phyloP scores from a whole-genome alignment of 2,888 invertebrate genomes.

The Panzeria rudis region DNA sequence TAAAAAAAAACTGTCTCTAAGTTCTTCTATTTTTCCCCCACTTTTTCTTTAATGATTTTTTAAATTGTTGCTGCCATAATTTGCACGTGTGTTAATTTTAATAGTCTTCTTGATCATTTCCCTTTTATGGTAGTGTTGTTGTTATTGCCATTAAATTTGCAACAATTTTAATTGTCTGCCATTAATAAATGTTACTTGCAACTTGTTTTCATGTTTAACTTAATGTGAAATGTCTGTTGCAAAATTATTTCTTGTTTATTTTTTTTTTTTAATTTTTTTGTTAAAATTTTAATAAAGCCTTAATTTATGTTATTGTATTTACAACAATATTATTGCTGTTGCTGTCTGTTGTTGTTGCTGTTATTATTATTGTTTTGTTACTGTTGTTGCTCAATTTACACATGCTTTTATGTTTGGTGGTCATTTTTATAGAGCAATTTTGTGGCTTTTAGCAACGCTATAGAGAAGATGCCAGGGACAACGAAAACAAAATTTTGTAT shows the following conservation, averaged over 20 bases:
- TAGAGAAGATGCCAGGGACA: constrained; percentile 48
- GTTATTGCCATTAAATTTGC: constrained; percentile 48
- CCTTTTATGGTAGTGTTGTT: constrained; percentile 26
- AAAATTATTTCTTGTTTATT: constrained; percentile 22
- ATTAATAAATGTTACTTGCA: constrained; percentile 67
- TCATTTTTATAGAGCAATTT: constrained; percentile 73
- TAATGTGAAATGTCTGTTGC: constrained; percentile 49
- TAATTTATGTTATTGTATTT: constrained; percentile 69
- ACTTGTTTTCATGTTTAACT: constrained; percentile 35
- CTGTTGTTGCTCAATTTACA: constrained; percentile 66
- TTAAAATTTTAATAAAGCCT: constrained; percentile 57
- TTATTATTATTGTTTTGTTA: constrained; percentile 25
- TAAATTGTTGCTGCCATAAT: constrained; percentile 53
- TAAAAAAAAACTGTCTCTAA: neutral
- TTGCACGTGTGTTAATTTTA: constrained; percentile 63
- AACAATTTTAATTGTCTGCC: constrained; percentile 68
- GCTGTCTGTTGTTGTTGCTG: constrained; percentile 31
- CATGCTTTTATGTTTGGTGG: constrained; percentile 73
- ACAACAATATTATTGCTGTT: constrained; percentile 50
- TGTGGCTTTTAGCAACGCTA: constrained; percentile 66
- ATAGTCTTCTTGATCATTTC: constrained; percentile 52
- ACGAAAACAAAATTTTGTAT: constrained; percentile 55
- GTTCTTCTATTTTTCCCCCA: too few species aligned
- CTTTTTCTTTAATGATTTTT: neutral
- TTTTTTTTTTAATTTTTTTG: constrained; percentile 17